Conservation (phyloP, 2,888 invertebrate species). For the Physocephala rufipes region DNA sequence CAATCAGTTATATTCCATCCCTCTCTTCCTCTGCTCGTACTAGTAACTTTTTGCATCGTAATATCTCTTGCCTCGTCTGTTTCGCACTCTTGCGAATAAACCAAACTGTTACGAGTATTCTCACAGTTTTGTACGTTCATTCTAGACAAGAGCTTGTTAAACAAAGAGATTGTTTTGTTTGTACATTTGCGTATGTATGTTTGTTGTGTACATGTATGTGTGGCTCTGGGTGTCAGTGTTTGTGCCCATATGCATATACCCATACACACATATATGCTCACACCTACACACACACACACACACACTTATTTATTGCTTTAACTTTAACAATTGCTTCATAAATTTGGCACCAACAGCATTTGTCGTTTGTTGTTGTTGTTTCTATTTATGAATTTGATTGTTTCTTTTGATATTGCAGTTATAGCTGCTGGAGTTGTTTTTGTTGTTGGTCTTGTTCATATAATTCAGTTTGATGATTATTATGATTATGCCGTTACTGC, state of each 20-base stretch:
- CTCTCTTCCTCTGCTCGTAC: no score
- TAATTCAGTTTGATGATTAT: neutral
- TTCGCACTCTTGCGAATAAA: no score
- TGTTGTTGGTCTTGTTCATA: neutral
- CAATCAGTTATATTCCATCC: no score
- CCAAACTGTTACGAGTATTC: no score
- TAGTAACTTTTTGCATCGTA: no score
- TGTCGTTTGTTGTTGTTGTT: neutral
- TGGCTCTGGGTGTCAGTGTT: neutral
- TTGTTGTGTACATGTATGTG: neutral
- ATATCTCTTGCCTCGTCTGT: no score
- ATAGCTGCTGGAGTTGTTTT: neutral
- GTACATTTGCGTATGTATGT: neutral
- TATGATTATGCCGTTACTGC: no score
- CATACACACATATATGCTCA: neutral
- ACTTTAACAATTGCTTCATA: slow-evolving; percentile 12
- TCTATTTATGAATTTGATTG: neutral
- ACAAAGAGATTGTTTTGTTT: no score
- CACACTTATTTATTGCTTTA: neutral
- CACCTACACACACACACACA: neutral
- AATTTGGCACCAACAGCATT: neutral
- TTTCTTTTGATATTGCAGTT: neutral
- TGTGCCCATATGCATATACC: neutral
- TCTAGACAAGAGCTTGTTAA: no score
- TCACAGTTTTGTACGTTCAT: no score